Evolutionary conservation across 1,140 invertebrate genomes (phyloP).

Genomic region (Lepidostoma basale): DNA sequence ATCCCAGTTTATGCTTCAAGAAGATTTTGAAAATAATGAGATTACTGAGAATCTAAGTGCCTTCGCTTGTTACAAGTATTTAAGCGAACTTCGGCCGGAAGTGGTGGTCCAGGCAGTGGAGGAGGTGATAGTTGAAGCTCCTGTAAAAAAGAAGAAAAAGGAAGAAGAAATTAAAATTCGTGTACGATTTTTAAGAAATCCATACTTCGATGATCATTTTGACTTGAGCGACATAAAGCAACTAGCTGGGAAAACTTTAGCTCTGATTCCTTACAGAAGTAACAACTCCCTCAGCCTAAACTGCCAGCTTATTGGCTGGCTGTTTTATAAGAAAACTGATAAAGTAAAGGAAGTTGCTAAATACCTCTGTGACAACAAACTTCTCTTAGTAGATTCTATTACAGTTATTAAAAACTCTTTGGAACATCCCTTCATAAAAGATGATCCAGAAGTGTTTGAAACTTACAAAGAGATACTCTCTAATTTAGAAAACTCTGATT

Average conservation of each 20-base stretch:
- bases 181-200: conserved; percentile 80
- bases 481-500: conserved; percentile 45
- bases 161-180: conserved; percentile 77
- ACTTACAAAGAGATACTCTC: conserved; percentile 48
- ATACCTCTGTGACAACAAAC: conserved; percentile 45
- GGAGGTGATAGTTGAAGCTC: conserved; percentile 53
- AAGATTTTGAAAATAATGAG: conserved; percentile 75
- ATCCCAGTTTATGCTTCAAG: conserved; percentile 84
- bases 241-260: conserved; percentile 81
- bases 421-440: conserved; percentile 25
- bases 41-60: conserved; percentile 73
- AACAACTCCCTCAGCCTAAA: conserved; percentile 66
- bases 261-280: conserved; percentile 62
- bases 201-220: conserved; percentile 86
- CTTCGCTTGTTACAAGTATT: conserved; percentile 77
- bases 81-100: conserved; percentile 63
- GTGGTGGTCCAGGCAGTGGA: conserved; percentile 51
- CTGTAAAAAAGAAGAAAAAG: conserved; percentile 54
- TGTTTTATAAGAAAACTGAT: conserved; percentile 72
- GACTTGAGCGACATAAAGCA: conserved; percentile 72
- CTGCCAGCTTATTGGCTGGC: conserved; percentile 71
- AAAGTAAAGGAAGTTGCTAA: conserved; percentile 57
- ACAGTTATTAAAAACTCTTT: conserved; percentile 12
- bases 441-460: conserved; percentile 48
- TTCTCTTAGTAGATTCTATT: not conserved